Percentiles rank a stretch among this genome's conserved stretches.
Evolutionary conservation across 2,888 invertebrate genomes (phyloP).

Genomic region (Tipula confusa): DNA sequence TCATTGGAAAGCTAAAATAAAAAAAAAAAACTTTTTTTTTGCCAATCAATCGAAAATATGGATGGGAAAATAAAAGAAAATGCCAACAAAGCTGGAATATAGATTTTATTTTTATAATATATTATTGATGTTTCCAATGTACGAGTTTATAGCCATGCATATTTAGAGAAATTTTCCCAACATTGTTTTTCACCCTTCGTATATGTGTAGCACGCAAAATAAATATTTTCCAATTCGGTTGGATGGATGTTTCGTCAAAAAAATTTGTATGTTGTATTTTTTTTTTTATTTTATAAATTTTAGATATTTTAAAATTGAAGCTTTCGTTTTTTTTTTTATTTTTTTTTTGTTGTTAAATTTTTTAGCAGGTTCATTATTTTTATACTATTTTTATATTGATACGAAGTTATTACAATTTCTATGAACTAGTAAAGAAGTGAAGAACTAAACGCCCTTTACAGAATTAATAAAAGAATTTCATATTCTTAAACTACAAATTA

Average conservation of each 20-base stretch:
- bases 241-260: not conserved
- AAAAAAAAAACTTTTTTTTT: not conserved
- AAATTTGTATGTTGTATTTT: not conserved
- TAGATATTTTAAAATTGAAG: not conserved
- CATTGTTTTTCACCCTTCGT: not conserved
- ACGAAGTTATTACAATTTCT: too few species aligned
- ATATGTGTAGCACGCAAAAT: not conserved
- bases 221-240: not conserved
- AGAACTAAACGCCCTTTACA: too few species aligned
- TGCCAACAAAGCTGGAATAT: not conserved
- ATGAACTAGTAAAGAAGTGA: too few species aligned
- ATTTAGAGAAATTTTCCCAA: not conserved
- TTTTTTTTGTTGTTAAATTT: not conserved
- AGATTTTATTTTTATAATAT: not conserved
- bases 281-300: not conserved
- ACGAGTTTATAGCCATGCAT: not conserved
- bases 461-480: too few species aligned
- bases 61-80: not conserved
- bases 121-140: not conserved
- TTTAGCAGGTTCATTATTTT: too few species aligned
- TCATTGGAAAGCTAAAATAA: not conserved
- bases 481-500: too few species aligned
- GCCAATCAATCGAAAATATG: conserved; percentile 12
- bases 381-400: too few species aligned
- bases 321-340: not conserved